Base-by-base conservation (phyloP, 2,888 invertebrate species). In the Diarsia brunnea region DNA sequence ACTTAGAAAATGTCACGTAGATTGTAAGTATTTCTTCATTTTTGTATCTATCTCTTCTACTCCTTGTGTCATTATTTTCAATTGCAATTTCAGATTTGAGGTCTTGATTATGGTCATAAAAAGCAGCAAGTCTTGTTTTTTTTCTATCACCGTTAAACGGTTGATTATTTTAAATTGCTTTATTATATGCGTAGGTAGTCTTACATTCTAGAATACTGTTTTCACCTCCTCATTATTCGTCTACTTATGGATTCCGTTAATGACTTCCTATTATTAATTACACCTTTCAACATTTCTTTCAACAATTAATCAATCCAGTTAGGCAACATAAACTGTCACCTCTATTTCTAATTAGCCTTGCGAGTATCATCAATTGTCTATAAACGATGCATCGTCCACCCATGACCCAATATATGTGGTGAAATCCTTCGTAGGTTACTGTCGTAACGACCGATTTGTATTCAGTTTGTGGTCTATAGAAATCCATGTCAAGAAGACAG, bases 1-100 rank as follows among this genome's bases (percentile, higher is more conserved):
- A 95, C 97, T 99, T 92, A 97, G 99, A 90, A 99, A 99, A 97
- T 98, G 98, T 94, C 99, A 99, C 95, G 97, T 98, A 94, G 99
- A 99, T 97, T 97, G 99, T 99, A 97, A 99, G 99, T 98, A 92
- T 69, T 49, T 0, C 11, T 69, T 70, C 58, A 49, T 47, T 67
- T 27, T 45, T 75, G 45, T 71, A 51, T 67, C 12, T 71, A 21
- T 67, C 38, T 75, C 21, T 58, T 60, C 63, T 69, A n/a, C 19
- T 63, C 53, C 0, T 67, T 31, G 31, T 47, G 47, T 63, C 65
- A 79, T 75, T 82, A 79, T 74, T 31, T 74, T 79, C 53, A 69
- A 74, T 79, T 78, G 53, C 43, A 55, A 49, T 58, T 60, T 64
- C 19, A 67, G 73, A 69, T 83, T 53, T 19, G 19, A 53, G 58